Base-by-base conservation (phyloP, 2,888 invertebrate genomes). In the Quadroppia sp. region DNA sequence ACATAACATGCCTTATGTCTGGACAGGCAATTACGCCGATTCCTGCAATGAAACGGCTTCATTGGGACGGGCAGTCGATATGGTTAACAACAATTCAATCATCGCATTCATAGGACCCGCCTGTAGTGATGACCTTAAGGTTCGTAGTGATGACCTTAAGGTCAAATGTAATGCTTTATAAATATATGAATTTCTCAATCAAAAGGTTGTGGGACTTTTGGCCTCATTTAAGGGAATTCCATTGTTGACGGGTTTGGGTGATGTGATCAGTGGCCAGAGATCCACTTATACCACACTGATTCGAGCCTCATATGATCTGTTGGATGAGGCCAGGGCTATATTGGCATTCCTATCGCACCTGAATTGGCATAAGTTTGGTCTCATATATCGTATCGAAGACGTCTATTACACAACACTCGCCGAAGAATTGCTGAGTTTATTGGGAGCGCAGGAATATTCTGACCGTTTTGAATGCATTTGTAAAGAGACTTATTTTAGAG, bases 81-180 rank as follows among this genome's bases (percentile, higher is more conserved):
- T 78, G 50, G 74, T 75, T 11, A 70, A 61, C 23, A 71, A n/a
- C 6, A 28, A 69, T n/a, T 67, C 76, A 6, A 73, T 78, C 0
- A 71, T 76, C 4, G 78, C 77, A 13, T 77, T 77, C 45, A 67
- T 78, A 13, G 78, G 78, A 32, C 78, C 78, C 15, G 78, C 78
- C n/a, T 78, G 78, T 40, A 78, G 78, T 67, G 77, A 78, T 42
- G 78, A 78, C 75, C 71, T 78, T 15, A 76, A 77, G 71, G 75
- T 72, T 20, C n/a, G 78, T 40, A 78, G 78, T 67, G 77, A 78
- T 42, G 78, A 78, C 75, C 71, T 78, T 15, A 36, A 7, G 2
- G 11, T 56, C 15, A 15, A 28, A 28, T 11, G 11, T 28, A 15
- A 56, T 11, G 25, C 25, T 56, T 28, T 56, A 56, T 1, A n/a